Conservation (phyloP, 2,113 vertebrate species). For the Pleuronectes platessa region DNA sequence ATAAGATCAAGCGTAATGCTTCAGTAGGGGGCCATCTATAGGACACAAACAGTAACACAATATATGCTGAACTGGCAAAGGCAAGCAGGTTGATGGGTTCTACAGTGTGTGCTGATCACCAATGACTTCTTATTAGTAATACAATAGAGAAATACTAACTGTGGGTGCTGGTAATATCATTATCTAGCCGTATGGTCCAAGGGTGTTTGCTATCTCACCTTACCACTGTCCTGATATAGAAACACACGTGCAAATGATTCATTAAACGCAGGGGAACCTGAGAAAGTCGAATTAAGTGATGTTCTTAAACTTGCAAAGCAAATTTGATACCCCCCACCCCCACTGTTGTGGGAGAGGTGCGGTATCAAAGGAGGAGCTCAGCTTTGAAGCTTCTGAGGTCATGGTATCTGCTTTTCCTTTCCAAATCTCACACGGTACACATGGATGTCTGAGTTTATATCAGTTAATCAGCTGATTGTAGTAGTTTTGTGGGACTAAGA, state of each 20-base stretch:
- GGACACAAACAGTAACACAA: conserved; percentile 49
- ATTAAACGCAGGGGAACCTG: conserved; percentile 75
- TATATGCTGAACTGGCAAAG: conserved; percentile 19
- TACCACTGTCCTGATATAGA: conserved; percentile 69
- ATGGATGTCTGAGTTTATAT: conserved; percentile 22
- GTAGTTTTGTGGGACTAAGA: conserved; percentile 8
- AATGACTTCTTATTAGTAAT: not conserved
- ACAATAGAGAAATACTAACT: conserved; percentile 4
- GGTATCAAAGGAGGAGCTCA: conserved; percentile 44
- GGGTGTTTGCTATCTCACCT: conserved; percentile 45
- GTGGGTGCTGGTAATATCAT: not conserved
- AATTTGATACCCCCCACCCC: conserved; percentile 63
- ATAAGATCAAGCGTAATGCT: conserved; percentile 43
- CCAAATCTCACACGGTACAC: conserved; percentile 25
- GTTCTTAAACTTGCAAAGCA: conserved; percentile 75
- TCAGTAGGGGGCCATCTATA: conserved; percentile 56
- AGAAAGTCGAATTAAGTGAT: conserved; percentile 80
- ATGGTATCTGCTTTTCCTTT: conserved; percentile 55
- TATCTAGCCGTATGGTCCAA: conserved; percentile 9
- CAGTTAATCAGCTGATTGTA: conserved; percentile 1
- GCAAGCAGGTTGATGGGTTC: not conserved
- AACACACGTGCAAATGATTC: conserved; percentile 77
- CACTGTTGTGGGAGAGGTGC: conserved; percentile 41
- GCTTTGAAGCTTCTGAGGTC: conserved; percentile 49
- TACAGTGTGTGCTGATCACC: not conserved